A percentile compares a stretch with the other conserved stretches of the same genome.
Evolutionary conservation across 2,888 invertebrate genomes (phyloP).

Genomic region (Philereme vetulata): DNA sequence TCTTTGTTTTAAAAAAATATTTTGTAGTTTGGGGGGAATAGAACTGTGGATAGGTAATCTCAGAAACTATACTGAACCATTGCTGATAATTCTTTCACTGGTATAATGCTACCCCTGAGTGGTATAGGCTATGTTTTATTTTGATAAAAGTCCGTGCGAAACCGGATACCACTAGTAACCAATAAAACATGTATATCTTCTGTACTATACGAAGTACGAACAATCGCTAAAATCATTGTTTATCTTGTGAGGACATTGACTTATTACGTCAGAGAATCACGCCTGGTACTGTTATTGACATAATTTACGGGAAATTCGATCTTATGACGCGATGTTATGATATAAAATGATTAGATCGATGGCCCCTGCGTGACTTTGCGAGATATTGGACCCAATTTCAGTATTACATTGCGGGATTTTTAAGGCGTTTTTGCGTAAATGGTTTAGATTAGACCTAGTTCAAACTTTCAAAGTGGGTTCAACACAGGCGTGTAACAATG

Average conservation of each 20-base stretch:
- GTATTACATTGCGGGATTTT: slow-evolving; percentile 21
- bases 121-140: too few relatives aligned
- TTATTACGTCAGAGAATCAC: slow-evolving; percentile 19
- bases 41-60: too few relatives aligned
- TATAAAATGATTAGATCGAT: slow-evolving; percentile 1
- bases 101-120: too few relatives aligned
- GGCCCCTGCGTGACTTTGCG: slow-evolving; percentile 16
- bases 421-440: slow-evolving; percentile 11
- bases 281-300: slow-evolving; percentile 14
- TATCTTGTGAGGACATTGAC: slow-evolving; percentile 17
- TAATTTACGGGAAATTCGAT: slow-evolving; percentile 8
- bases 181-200: slow-evolving; percentile 6
- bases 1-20: too few relatives aligned
- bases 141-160: too few relatives aligned
- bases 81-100: too few relatives aligned
- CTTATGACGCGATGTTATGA: slow-evolving; percentile 8
- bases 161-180: not conserved
- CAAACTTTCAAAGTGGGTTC: too few relatives aligned
- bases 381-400: slow-evolving; percentile 22
- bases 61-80: too few relatives aligned
- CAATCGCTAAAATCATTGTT: slow-evolving; percentile 18
- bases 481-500: too few relatives aligned
- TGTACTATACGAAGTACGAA: too few relatives aligned
- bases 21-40: too few relatives aligned
- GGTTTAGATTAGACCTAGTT: too few relatives aligned